Percentiles rank a stretch among this genome's conserved stretches.
These are phyloP conservation scores for Yponomeuta sedellus DNA, from an alignment of 2,888 invertebrate species.

Conservation along the genomic window DNA sequence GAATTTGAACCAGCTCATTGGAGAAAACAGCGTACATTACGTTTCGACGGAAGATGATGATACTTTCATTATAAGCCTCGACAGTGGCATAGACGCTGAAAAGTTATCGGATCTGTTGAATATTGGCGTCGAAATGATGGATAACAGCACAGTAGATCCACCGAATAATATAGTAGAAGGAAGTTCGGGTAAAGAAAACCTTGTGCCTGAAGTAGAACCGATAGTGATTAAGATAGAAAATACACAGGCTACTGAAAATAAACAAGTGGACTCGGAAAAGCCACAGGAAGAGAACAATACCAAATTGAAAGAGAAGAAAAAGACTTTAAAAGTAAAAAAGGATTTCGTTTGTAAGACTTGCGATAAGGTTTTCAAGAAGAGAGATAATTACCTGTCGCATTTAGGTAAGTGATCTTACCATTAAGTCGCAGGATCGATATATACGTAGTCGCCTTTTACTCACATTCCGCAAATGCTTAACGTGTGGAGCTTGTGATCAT, in stretches of 20 bases:
- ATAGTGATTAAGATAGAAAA: constrained; percentile 10
- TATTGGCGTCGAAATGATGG: constrained; percentile 46
- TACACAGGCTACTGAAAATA: not conserved
- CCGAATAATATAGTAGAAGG: constrained; percentile 20
- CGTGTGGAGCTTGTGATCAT: no score
- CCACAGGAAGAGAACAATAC: not conserved
- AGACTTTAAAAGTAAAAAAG: constrained; percentile 32
- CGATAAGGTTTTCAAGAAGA: constrained; percentile 57
- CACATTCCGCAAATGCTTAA: no score
- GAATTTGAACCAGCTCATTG: constrained; percentile 65
- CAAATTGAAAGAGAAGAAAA: constrained; percentile 1
- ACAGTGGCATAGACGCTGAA: constrained; percentile 64
- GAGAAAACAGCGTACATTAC: constrained; percentile 65
- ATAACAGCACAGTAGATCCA: constrained; percentile 20
- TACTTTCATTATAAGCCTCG: constrained; percentile 66
- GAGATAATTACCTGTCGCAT: constrained; percentile 60
- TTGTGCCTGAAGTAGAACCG: not conserved
- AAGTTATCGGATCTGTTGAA: constrained; percentile 66
- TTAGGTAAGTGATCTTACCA: constrained; percentile 43
- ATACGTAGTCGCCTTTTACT: no score
- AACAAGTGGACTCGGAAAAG: not conserved
- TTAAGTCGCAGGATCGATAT: not conserved
- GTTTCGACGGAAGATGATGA: constrained; percentile 69
- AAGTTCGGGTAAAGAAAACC: constrained; percentile 1
- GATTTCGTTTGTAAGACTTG: constrained; percentile 52